Percentiles rank a stretch among this genome's conserved stretches.
Conservation (phyloP, 2,888 invertebrate genomes). For the Rutpela maculata region DNA sequence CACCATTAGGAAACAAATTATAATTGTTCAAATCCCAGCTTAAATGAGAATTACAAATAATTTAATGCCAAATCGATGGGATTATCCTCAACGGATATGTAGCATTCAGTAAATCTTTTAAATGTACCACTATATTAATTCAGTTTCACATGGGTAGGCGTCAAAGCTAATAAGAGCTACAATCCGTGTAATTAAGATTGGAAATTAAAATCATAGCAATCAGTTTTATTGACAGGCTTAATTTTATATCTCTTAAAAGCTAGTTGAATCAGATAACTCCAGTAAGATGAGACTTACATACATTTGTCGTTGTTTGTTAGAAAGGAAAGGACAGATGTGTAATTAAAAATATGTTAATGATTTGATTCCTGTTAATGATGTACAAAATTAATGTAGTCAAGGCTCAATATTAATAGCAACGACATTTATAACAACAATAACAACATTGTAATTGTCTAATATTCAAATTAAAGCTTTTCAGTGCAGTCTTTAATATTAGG, state of each 20-base stretch:
- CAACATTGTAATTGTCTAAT: neutral
- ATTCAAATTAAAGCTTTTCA: too few species aligned
- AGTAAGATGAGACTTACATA: neutral
- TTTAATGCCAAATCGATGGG: neutral
- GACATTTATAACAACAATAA: neutral
- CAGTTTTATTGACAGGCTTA: conserved; percentile 29
- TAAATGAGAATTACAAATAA: neutral
- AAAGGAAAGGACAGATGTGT: neutral
- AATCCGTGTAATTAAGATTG: conserved; percentile 11
- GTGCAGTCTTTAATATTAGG: too few species aligned
- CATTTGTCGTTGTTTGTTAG: conserved; percentile 1
- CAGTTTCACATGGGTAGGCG: neutral
- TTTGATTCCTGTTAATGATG: neutral
- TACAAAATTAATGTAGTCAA: neutral
- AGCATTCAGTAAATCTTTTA: neutral
- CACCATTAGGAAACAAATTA: neutral
- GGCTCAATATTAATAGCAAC: neutral
- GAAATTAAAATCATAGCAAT: conserved; percentile 1
- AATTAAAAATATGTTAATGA: conserved; percentile 7
- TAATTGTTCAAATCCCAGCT: neutral
- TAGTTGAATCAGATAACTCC: neutral
- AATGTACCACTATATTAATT: neutral
- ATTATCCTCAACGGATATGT: neutral
- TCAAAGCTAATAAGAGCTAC: conserved; percentile 2
- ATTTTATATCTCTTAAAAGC: conserved; percentile 26